A percentile compares a stretch with the other conserved stretches of the same genome.
These are phyloP conservation scores for Physella acuta DNA, from an alignment of 1,140 invertebrate genomes.

Conservation along the genomic window DNA sequence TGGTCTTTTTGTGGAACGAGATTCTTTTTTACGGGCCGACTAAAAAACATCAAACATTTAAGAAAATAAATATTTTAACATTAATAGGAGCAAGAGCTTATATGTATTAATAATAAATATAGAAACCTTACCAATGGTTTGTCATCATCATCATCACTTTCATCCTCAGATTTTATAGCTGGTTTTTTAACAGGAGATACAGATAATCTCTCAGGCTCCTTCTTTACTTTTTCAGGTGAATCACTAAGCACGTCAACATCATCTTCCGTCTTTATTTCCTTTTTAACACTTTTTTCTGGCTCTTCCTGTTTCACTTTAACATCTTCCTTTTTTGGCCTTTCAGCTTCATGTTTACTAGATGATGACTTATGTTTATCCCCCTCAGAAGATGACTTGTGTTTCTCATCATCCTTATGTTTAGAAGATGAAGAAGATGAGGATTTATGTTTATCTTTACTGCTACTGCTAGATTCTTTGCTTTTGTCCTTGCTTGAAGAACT, in stretches of 20 bases:
- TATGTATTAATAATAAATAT: conserved; percentile 13
- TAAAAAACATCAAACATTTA: conserved; percentile 15
- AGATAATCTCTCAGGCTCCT: not conserved
- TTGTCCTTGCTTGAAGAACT: conserved; percentile 31
- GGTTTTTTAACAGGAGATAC: conserved; percentile 6
- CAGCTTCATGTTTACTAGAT: conserved; percentile 22
- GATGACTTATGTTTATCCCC: conserved; percentile 1
- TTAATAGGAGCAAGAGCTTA: too few species aligned
- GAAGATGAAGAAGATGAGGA: conserved; percentile 26
- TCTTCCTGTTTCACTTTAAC: conserved; percentile 23
- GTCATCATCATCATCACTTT: conserved; percentile 71
- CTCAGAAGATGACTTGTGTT: conserved; percentile 6
- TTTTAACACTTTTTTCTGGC: conserved; percentile 21
- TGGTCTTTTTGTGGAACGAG: conserved; percentile 33
- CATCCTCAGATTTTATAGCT: conserved; percentile 38
- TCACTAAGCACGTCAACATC: too few species aligned
- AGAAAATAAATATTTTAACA: not conserved
- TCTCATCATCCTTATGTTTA: conserved; percentile 31
- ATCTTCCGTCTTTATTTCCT: too few species aligned
- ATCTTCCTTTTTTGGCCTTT: conserved; percentile 8
- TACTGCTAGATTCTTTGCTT: conserved; percentile 28
- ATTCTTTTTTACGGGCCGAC: conserved; percentile 37
- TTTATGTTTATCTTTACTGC: conserved; percentile 26
- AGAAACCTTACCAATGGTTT: conserved; percentile 69
- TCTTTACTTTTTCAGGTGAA: conserved; percentile 22